Base-by-base conservation (phyloP, 1,140 invertebrate species). In the Achatina immaculata region DNA sequence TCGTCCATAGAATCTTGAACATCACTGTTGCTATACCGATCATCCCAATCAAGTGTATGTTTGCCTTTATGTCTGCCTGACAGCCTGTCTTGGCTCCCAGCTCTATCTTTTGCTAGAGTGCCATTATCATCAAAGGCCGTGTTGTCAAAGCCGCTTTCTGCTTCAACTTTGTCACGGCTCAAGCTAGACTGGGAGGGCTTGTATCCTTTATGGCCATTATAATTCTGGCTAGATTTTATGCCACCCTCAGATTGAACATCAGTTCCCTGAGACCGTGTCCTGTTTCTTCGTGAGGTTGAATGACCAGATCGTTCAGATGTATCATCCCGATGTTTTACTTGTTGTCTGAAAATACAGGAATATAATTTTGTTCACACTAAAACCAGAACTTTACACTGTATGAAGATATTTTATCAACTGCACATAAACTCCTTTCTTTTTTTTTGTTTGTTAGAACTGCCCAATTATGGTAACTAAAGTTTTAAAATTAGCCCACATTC, bases 131-230 rank as follows among this genome's bases (percentile, higher is more conserved):
- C 72, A 21, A 74, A n/a, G 21, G 42, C 72, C 0, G 40, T 1
- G 48, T 76, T 76, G 36, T 62, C 74, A 58, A 58, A 24, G 24
- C 74, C 74, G 62, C 51, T 62, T 3, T 6, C 51, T 76, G 74
- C 14, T 9, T 76, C 55, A 0, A 48, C 51, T 43, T 43, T 76
- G 9, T 76, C 71, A 34, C 43, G 71, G 24, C 48, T 76, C 31
- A 76, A 24, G 31, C 55, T 76, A 21, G 31, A 55, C 36, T 42
- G 48, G 21, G 74, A 76, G 28, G 74, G 21, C 21, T 19, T n/a
- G 19, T 34, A 11, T 36, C 34, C 74, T 24, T 34, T 76, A 36
- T 34, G 19, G n/a, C 11, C 3, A 51, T 28, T 38, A 38, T 72
- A 72, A n/a, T n/a, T n/a, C 40, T 75, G 72, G 9, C 74, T 34